Base-by-base conservation (phyloP, 1,140 invertebrate genomes). In the Orius laevigatus region DNA sequence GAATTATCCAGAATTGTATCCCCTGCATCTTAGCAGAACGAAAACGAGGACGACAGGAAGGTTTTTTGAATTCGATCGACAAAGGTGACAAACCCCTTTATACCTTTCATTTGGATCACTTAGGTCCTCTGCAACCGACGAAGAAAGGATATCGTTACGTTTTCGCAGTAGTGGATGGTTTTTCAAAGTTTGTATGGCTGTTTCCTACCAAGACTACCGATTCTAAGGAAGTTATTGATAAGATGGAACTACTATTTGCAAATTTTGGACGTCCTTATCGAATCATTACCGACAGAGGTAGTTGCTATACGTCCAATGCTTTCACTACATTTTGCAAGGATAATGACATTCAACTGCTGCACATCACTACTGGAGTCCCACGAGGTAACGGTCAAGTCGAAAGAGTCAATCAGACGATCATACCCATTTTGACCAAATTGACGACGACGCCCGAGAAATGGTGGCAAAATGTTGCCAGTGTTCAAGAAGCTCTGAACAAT, bases 81-180 rank as follows among this genome's bases (percentile, higher is more conserved):
- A 25, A 25, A 25, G 25, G 25, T 4, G 25, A 25, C 8, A 8
- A 3, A 4, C 25, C 25, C 3, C 8, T 25, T 3, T 8, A 25
- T 4, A 25, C 25, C 8, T 25, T 25, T 25, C 25, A 25, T 8
- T 3, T 25, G 3, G 25, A 25, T 8, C 25, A 25, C 8, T 25
- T 25, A 8, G 25, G 25, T 25, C 25, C 25, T 3, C 25, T 25
- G 3, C 8, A 3, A 8, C 8, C 25, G 8, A 25, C 25, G 6
- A 54, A 55, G 10, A 68, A 68, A 35, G 53, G 54, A 5, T 68
- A 69, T 48, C 58, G 61, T 20, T 56, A 66, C 49, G 56, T 68
- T 2, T 56, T 67, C 0, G 59, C 55, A 0, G 49, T 68, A 1
- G 52, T 65, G 1, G 62, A 66, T 52, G 58, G 49, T 2, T 67